These are phyloP conservation scores for Cyrtodaria siliqua DNA, from an alignment of 2,888 invertebrate species.

Conservation along the genomic window DNA sequence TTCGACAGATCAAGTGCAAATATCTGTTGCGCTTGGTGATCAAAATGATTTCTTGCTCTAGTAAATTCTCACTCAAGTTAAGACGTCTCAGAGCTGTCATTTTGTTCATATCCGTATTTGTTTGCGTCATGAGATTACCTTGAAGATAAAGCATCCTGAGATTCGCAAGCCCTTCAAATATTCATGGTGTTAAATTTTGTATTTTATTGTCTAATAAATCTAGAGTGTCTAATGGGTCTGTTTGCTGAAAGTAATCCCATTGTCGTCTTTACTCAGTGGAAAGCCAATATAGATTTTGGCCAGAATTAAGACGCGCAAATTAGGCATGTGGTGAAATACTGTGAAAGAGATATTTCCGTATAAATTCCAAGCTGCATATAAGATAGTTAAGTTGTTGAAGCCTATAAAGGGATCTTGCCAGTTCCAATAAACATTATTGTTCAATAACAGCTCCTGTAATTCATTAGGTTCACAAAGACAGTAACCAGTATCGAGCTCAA, in stretches of 20 bases:
- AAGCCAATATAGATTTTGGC: slow-evolving; percentile 29
- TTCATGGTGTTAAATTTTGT: slow-evolving; percentile 18
- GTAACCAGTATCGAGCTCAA: background rate
- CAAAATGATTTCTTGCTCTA: slow-evolving; percentile 28
- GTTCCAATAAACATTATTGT: slow-evolving; percentile 26
- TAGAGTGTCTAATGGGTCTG: slow-evolving; percentile 20
- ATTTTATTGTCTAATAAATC: slow-evolving; percentile 40
- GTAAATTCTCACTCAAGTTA: slow-evolving; percentile 32
- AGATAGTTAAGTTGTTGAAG: slow-evolving; percentile 16
- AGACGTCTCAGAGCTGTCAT: slow-evolving; percentile 13
- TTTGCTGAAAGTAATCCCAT: slow-evolving; percentile 42
- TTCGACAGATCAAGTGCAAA: slow-evolving; percentile 28
- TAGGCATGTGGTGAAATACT: slow-evolving; percentile 13
- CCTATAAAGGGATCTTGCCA: slow-evolving; percentile 37
- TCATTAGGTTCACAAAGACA: slow-evolving; percentile 36
- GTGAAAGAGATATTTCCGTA: slow-evolving; percentile 18
- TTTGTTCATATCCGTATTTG: no score
- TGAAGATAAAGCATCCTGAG: no score
- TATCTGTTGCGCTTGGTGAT: slow-evolving; percentile 2
- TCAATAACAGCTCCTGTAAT: slow-evolving; percentile 19
- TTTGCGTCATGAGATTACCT: no score
- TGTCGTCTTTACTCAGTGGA: slow-evolving; percentile 18
- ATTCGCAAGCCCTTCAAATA: slow-evolving; percentile 24
- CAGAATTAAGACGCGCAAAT: slow-evolving; percentile 20
- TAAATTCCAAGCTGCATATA: slow-evolving; percentile 41